phyloP scores from a whole-genome alignment of 2,888 invertebrate genomes.

The Crematogaster levior region DNA sequence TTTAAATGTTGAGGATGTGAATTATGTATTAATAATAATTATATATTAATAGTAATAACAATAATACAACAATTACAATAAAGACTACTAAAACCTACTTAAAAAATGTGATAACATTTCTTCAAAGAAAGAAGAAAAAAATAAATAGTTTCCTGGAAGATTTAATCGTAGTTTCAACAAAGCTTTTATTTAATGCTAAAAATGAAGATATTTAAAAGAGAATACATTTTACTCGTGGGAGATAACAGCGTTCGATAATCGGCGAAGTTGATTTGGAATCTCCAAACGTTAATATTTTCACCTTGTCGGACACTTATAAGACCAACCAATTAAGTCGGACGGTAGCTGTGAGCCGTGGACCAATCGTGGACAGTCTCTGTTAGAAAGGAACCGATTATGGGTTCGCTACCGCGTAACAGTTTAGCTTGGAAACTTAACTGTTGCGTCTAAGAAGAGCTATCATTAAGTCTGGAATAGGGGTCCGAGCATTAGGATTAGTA shows the following conservation, averaged over 20 bases:
- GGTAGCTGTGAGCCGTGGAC: constrained; percentile 61
- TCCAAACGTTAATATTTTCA: constrained; percentile 37
- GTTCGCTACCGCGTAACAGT: constrained; percentile 74
- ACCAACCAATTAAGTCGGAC: constrained; percentile 63
- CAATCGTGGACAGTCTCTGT: constrained; percentile 72
- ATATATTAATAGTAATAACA: too few species aligned
- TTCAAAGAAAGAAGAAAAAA: neutral
- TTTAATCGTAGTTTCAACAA: neutral
- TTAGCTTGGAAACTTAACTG: constrained; percentile 70
- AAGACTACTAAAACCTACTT: neutral
- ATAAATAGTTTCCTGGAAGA: neutral
- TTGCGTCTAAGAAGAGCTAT: constrained; percentile 77
- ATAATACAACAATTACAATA: neutral
- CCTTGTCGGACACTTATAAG: constrained; percentile 46
- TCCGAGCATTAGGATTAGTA: constrained; percentile 75
- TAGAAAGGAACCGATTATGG: constrained; percentile 70
- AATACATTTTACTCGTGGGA: neutral
- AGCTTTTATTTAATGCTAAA: neutral
- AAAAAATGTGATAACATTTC: neutral
- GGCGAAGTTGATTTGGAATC: constrained; percentile 2
- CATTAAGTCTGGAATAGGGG: constrained; percentile 75
- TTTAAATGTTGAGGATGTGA: neutral
- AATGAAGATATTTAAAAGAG: neutral
- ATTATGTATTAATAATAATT: neutral
- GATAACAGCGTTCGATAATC: neutral